These are phyloP conservation scores for Pyrrhia umbra DNA, from an alignment of 2,888 invertebrate genomes.

Conservation along the genomic window DNA sequence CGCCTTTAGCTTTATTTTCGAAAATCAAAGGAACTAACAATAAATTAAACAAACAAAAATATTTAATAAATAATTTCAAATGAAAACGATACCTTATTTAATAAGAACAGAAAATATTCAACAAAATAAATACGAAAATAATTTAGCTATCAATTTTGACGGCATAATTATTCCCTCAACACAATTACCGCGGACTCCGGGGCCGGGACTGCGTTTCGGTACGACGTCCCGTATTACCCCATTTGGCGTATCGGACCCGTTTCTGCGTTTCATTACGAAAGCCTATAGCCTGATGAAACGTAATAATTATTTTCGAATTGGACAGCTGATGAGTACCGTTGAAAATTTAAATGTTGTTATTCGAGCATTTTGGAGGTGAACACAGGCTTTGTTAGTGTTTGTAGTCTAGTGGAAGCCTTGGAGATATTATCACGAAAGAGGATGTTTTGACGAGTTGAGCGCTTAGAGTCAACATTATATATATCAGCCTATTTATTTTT, in stretches of 20 bases:
- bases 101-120: background rate
- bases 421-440: no score
- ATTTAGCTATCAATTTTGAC: slow-evolving; percentile 28
- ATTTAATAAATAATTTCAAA: no score
- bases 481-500: no score
- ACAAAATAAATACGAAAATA: slow-evolving; percentile 23
- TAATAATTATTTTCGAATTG: slow-evolving; percentile 54
- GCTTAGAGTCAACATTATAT: no score
- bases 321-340: slow-evolving; percentile 41
- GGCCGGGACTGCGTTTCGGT: slow-evolving; percentile 32
- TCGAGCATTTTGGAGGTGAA: slow-evolving; percentile 12
- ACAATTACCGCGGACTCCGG: slow-evolving; percentile 38
- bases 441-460: background rate
- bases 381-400: background rate
- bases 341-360: slow-evolving; percentile 47
- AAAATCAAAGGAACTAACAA: no score
- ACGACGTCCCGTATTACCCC: slow-evolving; percentile 44
- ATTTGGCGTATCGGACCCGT: slow-evolving; percentile 40
- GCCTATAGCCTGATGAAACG: slow-evolving; percentile 46
- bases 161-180: slow-evolving; percentile 40
- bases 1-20: no score
- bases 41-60: no score
- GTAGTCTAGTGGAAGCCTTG: background rate
- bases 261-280: slow-evolving; percentile 45
- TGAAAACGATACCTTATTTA: no score